These are phyloP conservation scores for Alosa alosa DNA, from an alignment of 2,113 vertebrate species.

Conservation along the genomic window DNA sequence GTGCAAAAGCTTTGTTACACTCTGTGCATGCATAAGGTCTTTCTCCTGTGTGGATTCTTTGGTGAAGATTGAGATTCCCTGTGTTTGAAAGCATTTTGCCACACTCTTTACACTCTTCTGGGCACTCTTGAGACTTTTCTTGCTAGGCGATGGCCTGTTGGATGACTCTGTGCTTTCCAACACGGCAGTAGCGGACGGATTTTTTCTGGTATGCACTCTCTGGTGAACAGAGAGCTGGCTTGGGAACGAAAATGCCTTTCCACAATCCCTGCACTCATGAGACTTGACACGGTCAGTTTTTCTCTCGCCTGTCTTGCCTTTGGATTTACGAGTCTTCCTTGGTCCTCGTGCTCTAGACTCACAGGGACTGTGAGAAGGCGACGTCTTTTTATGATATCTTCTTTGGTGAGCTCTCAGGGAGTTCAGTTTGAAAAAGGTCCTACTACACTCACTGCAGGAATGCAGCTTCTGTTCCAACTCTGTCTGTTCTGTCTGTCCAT, in stretches of 20 bases:
- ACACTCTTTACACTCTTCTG: not conserved
- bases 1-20: not conserved
- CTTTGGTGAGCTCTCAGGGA: no score
- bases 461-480: not conserved
- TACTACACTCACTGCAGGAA: no score
- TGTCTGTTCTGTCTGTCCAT: no score
- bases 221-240: not conserved
- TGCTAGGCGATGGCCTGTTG: not conserved
- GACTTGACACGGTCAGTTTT: not conserved
- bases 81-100: not conserved
- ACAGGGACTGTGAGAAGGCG: no score
- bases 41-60: conserved; percentile 15
- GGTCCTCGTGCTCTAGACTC: no score
- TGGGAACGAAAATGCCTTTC: not conserved
- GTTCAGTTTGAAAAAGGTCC: no score
- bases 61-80: not conserved
- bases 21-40: not conserved
- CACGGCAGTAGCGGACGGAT: not conserved
- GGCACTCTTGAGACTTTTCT: not conserved
- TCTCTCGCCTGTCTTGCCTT: not conserved
- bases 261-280: not conserved
- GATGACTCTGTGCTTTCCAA: not conserved
- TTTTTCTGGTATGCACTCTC: not conserved
- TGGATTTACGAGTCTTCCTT: not conserved
- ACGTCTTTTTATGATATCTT: no score